Base-by-base conservation (phyloP, 1,140 invertebrate genomes). In the Chionoecetes opilio region DNA sequence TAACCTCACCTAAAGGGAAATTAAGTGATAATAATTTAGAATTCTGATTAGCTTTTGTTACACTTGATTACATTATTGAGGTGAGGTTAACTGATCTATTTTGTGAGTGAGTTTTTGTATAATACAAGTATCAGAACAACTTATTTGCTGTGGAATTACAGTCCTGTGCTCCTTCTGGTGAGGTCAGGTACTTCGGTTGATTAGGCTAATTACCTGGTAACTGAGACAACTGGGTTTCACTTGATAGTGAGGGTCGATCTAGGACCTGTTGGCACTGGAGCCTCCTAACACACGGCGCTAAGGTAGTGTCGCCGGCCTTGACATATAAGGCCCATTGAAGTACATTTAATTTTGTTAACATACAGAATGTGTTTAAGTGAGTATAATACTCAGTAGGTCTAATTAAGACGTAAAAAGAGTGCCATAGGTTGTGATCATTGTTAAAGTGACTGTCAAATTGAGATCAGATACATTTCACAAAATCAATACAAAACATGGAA, bases 161-260 rank as follows among this genome's bases (percentile, higher is more conserved):
- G 26, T 89, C 87, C 87, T 89, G 87, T 89, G 87, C 29, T 89
- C 87, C 32, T 89, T 89, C 87, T 89, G 87, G 87, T 38, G 87
- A 29, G 37, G 17, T 89, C 87, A 89, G 87, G 87, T 89, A 89
- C 87, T 38, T 89, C 9, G 63, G 37, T 89, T 89, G 87, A 89
- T 38, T 89, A 46, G 63, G 63, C 63, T 75, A n/a, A 75, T n/a
- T 75, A 75, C 63, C 21, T 75, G 63, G 21, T 75, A 75, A 21
- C 63, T 75, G 63, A 75, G 63, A 75, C 63, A 75, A 75, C 63
- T n/a, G 63, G 63, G 63, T n/a, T 75, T 75, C 63, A 75, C 63
- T 75, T 75, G 21, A 26, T 75, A 75, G 21, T 75, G 63, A 75
- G 63, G 63, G 63, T 75, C 63, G n/a, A 21, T 26, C n/a, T 75